A percentile compares a stretch with the other conserved stretches of the same genome.
These are phyloP conservation scores for Cassiopea xamachana DNA, from an alignment of 30 jellyfish, hydroid and myxozoan species.

Conservation along the genomic window DNA sequence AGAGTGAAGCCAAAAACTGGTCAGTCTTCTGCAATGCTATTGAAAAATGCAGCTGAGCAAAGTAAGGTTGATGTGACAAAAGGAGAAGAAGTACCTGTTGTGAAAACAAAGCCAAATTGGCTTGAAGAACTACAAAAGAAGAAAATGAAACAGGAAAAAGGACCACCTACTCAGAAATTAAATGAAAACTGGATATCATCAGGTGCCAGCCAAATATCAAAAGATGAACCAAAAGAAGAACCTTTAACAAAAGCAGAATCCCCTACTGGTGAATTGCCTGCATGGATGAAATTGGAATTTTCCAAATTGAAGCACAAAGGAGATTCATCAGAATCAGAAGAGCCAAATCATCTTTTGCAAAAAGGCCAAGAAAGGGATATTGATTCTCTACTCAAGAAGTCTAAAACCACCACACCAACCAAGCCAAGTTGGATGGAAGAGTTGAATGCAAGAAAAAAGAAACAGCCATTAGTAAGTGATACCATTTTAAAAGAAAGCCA, in stretches of 20 bases:
- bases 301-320: background rate
- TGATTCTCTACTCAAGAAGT: background rate
- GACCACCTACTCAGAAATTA: background rate
- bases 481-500: background rate
- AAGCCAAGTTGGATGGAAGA: conserved; percentile 67
- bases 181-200: background rate
- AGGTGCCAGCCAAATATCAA: background rate
- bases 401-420: background rate
- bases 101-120: conserved; percentile 62
- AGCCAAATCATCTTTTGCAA: background rate
- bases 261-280: conserved; percentile 11
- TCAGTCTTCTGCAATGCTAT: conserved; percentile 59
- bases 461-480: background rate
- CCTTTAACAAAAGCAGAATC: background rate
- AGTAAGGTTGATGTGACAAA: conserved; percentile 42
- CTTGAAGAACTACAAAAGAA: conserved; percentile 44
- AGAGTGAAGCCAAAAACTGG: conserved; percentile 40
- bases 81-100: conserved; percentile 40
- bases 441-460: conserved; percentile 24
- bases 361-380: background rate
- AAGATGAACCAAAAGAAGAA: conserved; percentile 1
- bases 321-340: background rate
- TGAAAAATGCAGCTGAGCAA: conserved; percentile 37
- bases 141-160: conserved; percentile 8
- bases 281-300: conserved; percentile 45